Evolutionary conservation across 2,797 vertebrate genomes (phyloP).

Genomic region (Sandelia bainsii): DNA sequence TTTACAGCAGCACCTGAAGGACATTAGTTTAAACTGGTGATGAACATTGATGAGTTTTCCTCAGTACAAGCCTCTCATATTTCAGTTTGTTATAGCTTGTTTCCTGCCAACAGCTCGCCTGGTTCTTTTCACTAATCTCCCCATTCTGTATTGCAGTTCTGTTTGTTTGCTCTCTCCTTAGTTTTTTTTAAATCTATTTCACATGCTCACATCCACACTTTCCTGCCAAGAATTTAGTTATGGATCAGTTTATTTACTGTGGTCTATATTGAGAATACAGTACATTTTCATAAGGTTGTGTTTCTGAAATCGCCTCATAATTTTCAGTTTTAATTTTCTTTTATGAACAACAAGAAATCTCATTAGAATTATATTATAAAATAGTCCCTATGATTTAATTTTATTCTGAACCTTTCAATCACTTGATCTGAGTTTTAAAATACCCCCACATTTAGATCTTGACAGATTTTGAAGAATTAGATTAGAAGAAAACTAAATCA

Average conservation of each 20-base stretch:
- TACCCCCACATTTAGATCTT: not conserved
- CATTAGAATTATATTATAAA: not conserved
- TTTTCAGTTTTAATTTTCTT: constrained; percentile 1
- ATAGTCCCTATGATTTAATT: not conserved
- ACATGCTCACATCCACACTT: constrained; percentile 38
- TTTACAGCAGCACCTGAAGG: constrained; percentile 21
- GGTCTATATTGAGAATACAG: constrained; percentile 41
- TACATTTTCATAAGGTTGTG: constrained; percentile 17
- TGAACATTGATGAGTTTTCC: constrained; percentile 6
- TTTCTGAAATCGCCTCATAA: constrained; percentile 23
- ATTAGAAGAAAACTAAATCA: no score
- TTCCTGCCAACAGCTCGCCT: constrained; percentile 54
- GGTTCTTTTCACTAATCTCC: constrained; percentile 52
- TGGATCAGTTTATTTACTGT: constrained; percentile 38
- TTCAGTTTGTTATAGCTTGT: constrained; percentile 24
- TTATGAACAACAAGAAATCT: not conserved
- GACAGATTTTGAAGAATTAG: not conserved
- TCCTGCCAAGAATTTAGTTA: constrained; percentile 28
- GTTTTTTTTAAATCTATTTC: constrained; percentile 48
- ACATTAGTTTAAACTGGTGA: constrained; percentile 29
- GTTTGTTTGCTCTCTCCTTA: constrained; percentile 54
- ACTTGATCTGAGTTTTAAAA: not conserved
- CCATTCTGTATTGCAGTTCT: constrained; percentile 48
- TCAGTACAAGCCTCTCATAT: constrained; percentile 17
- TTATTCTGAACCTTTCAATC: constrained; percentile 9